phyloP scores from a whole-genome alignment of 2,888 invertebrate species.

The Chloromyia formosa region DNA sequence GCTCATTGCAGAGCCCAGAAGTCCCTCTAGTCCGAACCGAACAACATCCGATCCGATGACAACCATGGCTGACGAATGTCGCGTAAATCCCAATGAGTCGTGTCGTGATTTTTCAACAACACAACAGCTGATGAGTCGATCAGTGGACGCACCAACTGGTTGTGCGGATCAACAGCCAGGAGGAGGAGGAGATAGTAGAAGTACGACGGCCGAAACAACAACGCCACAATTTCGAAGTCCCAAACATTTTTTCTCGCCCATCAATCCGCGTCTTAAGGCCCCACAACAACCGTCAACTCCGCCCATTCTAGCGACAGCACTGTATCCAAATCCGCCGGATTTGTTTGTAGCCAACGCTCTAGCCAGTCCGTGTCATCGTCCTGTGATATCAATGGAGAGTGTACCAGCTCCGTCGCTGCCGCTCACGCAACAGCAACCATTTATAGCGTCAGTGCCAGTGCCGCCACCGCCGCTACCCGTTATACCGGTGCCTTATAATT shows the following conservation, averaged over 20 bases:
- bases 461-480: background rate
- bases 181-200: conserved; percentile 53
- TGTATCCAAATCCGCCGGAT: conserved; percentile 55
- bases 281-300: background rate
- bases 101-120: conserved; percentile 51
- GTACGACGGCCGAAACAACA: background rate
- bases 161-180: conserved; percentile 61
- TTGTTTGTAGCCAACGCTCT: conserved; percentile 57
- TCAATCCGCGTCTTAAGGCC: conserved; percentile 58
- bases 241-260: conserved; percentile 65
- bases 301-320: background rate
- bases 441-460: background rate
- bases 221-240: conserved; percentile 55
- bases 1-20: conserved; percentile 51
- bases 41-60: background rate
- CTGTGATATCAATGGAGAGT: background rate
- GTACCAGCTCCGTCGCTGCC: background rate
- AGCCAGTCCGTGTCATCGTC: conserved; percentile 43
- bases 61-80: background rate
- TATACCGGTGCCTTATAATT: background rate
- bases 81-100: background rate
- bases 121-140: conserved; percentile 53
- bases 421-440: background rate
- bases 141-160: too few species aligned
- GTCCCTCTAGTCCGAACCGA: background rate